Evolutionary conservation across 2,113 vertebrate species (phyloP).

Genomic region (Sinocyclocheilus rhinocerous): DNA sequence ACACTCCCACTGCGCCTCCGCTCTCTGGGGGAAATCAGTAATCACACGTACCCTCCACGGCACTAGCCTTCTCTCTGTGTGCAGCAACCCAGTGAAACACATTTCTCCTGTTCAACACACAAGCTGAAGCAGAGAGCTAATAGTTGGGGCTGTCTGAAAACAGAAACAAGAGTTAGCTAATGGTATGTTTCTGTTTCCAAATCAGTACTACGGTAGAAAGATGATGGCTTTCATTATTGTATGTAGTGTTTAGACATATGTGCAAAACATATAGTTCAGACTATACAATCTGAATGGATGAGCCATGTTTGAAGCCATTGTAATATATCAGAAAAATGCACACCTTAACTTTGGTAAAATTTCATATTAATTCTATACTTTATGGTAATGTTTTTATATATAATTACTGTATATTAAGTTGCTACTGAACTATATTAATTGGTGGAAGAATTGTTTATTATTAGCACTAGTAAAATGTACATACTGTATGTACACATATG

Average conservation of each 20-base stretch:
- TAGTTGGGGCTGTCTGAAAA: not conserved
- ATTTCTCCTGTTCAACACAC: not conserved
- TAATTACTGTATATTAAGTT: not conserved
- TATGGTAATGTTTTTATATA: no score
- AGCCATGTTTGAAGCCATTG: not conserved
- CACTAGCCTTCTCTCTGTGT: not conserved
- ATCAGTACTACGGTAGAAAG: not conserved
- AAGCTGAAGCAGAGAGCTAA: not conserved
- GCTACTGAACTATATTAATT: not conserved
- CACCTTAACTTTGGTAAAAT: no score
- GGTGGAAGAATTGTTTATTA: not conserved
- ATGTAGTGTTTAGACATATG: not conserved
- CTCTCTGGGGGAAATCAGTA: conserved; percentile 71
- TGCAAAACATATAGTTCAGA: not conserved
- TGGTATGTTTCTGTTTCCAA: not conserved
- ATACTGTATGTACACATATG: no score
- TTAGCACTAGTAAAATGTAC: no score
- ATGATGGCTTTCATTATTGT: not conserved
- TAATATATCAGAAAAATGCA: not conserved
- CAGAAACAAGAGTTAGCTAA: not conserved
- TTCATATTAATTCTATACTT: no score
- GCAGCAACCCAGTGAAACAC: not conserved
- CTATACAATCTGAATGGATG: not conserved
- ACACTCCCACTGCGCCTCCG: conserved; percentile 63
- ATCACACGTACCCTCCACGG: conserved; percentile 59